Evolutionary conservation across 2,113 vertebrate species (phyloP), one percentile per base, ranked within the genome.

Genomic region (Megaceryle torquata): DNA sequence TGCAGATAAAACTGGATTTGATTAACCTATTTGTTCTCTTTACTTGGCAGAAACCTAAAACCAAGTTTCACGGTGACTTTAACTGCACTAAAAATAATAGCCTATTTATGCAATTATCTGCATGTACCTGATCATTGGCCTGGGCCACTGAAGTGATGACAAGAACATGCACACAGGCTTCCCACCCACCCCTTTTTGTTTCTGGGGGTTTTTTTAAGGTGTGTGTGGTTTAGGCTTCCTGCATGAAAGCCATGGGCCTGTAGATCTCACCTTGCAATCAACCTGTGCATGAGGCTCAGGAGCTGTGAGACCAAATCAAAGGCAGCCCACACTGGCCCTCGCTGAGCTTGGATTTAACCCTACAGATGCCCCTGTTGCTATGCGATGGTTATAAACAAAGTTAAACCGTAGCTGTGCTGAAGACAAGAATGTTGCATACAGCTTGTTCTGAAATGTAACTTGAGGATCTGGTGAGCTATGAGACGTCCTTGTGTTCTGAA

Each of bases 11-110:
- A 82, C 48, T 80, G 50, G 67, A 72, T 57, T 82, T 93, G 86
- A 97, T 92, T 94, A 78, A 89, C 79, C 65, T 91, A 61, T 89
- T 96, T 97, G 74, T 88, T 87, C 86, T 67, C 56, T 64, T 75
- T 77, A 74, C 59, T 81, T 95, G 93, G 84, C 78, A 92, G 89
- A 82, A 95, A 95, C 81, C 53, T 82, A 93, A 89, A 76, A 4
- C 65, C 67, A 71, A 13, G 86, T 89, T 91, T 81, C 94, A 92
- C 8, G 2, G 94, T 83, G 92, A 74, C 54, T 95, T 83, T 91
- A 90, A 93, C 63, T 63, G 79, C 75, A 43, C 56, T 51, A 85
- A 87, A 95, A 95, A 93, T 94, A 89, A 96, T 91, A 44, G 65
- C 33, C 65, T 68, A 85, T 60, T 93, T 87, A 78, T 85, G 86